phyloP scores from a whole-genome alignment of 2,113 vertebrate genomes.

The Nymphicus hollandicus region DNA sequence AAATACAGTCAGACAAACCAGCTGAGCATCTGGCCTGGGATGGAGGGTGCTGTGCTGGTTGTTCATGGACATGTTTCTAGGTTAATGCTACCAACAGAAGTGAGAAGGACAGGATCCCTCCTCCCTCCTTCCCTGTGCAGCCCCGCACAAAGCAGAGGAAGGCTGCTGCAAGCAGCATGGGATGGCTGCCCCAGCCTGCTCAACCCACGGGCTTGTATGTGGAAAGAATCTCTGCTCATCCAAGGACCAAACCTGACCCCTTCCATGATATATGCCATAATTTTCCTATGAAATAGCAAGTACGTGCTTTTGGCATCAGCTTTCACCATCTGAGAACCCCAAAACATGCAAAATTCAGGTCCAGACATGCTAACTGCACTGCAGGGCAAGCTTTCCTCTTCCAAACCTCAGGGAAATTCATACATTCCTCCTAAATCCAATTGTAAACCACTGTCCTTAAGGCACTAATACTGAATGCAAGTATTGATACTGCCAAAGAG shows the following conservation, averaged over 20 bases:
- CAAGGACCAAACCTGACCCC: neutral
- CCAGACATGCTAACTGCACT: neutral
- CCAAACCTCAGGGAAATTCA: neutral
- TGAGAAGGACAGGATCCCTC: neutral
- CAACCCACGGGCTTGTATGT: rapidly evolving
- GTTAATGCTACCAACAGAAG: neutral
- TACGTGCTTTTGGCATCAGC: neutral
- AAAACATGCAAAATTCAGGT: neutral
- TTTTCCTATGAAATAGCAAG: neutral
- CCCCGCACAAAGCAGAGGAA: neutral
- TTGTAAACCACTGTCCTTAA: neutral
- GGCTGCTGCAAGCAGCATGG: neutral
- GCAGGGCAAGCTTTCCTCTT: neutral
- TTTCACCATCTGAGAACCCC: neutral
- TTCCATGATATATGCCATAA: rapidly evolving
- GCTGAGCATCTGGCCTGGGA: neutral
- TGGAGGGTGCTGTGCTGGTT: neutral
- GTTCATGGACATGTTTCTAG: neutral
- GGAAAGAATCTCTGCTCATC: neutral
- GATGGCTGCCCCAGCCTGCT: neutral
- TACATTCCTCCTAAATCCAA: neutral
- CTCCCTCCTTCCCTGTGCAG: neutral
- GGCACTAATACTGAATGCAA: neutral
- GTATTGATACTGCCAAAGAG: neutral
- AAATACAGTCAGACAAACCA: neutral